Evolutionary conservation across 2,113 vertebrate species (phyloP), one percentile per base, ranked within the genome.

Genomic region (Aptenodytes forsteri): DNA sequence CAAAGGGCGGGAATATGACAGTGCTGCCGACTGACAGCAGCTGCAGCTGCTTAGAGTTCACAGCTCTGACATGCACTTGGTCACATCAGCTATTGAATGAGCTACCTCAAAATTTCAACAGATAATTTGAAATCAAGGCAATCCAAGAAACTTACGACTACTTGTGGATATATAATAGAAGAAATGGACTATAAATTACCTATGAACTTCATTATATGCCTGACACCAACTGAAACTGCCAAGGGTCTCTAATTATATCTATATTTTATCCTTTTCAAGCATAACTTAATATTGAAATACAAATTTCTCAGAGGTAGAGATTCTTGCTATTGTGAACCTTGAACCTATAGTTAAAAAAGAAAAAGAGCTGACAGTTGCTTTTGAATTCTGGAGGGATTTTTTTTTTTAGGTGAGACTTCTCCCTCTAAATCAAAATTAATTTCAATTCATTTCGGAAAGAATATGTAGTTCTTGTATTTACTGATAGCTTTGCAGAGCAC

Each of bases 1-100:
- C 20, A 13, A 30, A n/a, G 52, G 21, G 10, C 52, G 30, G 36
- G 62, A 93, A 20, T 10, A 25, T 8, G 44, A 2, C 18, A 40
- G 55, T 16, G n/a, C 70, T 73, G 56, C 34, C 2, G 2, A 3
- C 0, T 3, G 9, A 5, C 0, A 1, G 36, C 32, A 62, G 25
- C 59, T 62, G 59, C 36, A 26, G 36, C 59, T 47, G 29, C 54
- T 83, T 56, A 46, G 55, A n/a, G 21, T 3, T 66, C 59, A 12
- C 50, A 73, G 54, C 49, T 61, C 54, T 58, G 47, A 44, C 10
- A 6, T 0, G 0, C 23, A 11, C 29, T 50, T 55, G 50, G 8
- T 83, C 66, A 16, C 40, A 32, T 54, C 44, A 65, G 14, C 27
- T 84, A 6, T n/a, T 44, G 72, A 84, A 87, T 27, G 52, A 67